Evolutionary conservation across 2,888 invertebrate genomes (phyloP), one percentile per base, ranked within the genome.

Genomic region (Seira musarum): DNA sequence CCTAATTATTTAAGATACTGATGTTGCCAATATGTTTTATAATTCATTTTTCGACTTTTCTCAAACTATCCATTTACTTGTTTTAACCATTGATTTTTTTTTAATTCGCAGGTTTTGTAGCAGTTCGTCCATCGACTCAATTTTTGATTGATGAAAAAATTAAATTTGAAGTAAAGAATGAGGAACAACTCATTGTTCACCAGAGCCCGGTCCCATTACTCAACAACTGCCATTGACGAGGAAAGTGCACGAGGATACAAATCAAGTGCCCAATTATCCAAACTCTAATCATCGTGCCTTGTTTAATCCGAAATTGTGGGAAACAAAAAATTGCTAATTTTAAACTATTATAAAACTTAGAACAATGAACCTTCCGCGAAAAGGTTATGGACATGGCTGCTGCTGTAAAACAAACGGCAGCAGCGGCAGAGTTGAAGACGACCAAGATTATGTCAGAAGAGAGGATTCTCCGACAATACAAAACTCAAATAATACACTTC

Each of bases 311-410:
- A 40, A 53, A 53, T 15, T 53, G 53, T 53, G 53, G 15, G 53
- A 53, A 53, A 2, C 53, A 8, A 40, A 40, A 40, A 40, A 40
- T 53, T 53, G 3, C 53, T 53, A n/a, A 53, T 30, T 30, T 30
- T 30, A 30, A 30, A 30, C 8, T 30, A 30, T 2, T 30, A 30
- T 30, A n/a, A n/a, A n/a, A n/a, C n/a, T 30, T 30, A 30, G 78
- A 67, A 78, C 78, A 78, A 78, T 78, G 78, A 72, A 78, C 78
- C 72, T 78, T 72, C 78, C 77, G 8, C 53, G 15, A 15, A 13
- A 22, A 24, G 60, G 53, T n/a, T 30, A 30, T 13, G 72, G 21
- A 63, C 30, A 30, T 17, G 21, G 13, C 30, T 74, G 74, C 46
- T 76, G 76, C 64, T 66, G 67, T 49, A 53, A 60, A 67, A 49